A percentile compares a stretch with the other conserved stretches of the same genome.
Evolutionary conservation across 2,888 invertebrate species (phyloP).

Genomic region (Doris montereyensis): DNA sequence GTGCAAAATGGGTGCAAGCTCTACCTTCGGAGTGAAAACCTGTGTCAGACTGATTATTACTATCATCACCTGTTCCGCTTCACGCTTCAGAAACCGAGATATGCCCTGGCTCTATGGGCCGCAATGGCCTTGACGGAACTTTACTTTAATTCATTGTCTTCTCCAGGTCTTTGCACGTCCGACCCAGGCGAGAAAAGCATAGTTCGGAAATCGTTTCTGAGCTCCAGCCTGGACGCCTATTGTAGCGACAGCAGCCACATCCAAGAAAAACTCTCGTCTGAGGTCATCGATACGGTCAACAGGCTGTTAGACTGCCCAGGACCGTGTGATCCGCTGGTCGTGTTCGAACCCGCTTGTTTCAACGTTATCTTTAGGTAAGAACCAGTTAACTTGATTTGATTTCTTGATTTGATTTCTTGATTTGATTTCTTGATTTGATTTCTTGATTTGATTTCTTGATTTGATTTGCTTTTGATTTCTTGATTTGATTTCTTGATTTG

Average conservation of each 20-base stretch:
- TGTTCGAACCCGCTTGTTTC: constrained; percentile 54
- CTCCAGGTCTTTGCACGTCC: constrained; percentile 56
- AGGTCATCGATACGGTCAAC: constrained; percentile 51
- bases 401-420: too few relatives aligned
- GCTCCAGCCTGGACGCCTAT: constrained; percentile 52
- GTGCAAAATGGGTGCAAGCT: too few relatives aligned
- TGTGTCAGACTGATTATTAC: background rate
- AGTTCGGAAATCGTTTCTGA: constrained; percentile 55
- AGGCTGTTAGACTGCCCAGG: constrained; percentile 47
- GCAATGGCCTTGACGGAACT: too few relatives aligned
- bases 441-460: too few relatives aligned
- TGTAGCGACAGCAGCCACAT: constrained; percentile 48
- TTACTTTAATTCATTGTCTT: too few relatives aligned
- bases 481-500: too few relatives aligned
- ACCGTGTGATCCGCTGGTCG: constrained; percentile 49
- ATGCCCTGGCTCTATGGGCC: too few relatives aligned
- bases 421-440: too few relatives aligned
- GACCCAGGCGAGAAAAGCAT: constrained; percentile 50
- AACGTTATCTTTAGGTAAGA: constrained; percentile 49
- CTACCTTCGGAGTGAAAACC: too few relatives aligned
- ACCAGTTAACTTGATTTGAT: background rate
- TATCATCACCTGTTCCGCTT: too few relatives aligned
- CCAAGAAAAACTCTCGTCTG: constrained; percentile 51
- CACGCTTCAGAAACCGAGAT: too few relatives aligned
- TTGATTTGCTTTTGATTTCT: too few relatives aligned